Evolutionary conservation across 2,113 vertebrate species (phyloP), one percentile per base, ranked within the genome.

Genomic region (Dasyornis broadbenti): DNA sequence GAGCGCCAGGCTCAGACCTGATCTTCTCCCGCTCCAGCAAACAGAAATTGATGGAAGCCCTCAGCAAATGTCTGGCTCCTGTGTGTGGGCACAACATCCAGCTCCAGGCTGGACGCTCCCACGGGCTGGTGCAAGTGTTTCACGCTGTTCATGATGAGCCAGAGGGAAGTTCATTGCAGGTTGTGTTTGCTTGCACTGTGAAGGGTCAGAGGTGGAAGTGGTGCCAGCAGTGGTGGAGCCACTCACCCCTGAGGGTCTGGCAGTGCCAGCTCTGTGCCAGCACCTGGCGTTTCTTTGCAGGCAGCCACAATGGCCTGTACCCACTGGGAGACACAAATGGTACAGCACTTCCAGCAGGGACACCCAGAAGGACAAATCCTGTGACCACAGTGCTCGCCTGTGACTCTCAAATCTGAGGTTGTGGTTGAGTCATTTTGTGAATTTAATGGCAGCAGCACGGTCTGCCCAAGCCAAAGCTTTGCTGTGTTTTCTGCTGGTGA

Each of bases 1-100:
- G n/a, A 44, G 35, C 22, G 64, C 63, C 60, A 19, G 0, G 0
- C n/a, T 65, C 75, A 24, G 14, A 9, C 1, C 0, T 5, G 31
- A 13, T 6, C 22, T 16, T 12, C 45, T 70, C 33, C 16, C 7
- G 9, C 45, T 69, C 31, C 19, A 42, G 2, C 23, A 15, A 21
- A 7, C 42, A 42, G 57, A 10, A 31, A 10, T 17, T 17, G 10
- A 3, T 39, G n/a, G 9, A 9, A 57, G 59, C 17, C 66, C 53
- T 15, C 68, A 68, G 60, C 28, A 53, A 20, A 9, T 5, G 13
- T 1, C 50, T 56, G 44, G 11, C 52, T n/a, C 31, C 15, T 26
- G n/a, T 35, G 30, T 16, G 33, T 35, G 4, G 39, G 21, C 42
- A 37, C 47, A 24, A 18, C 61, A 4, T 13, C 42, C 69, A 13